Base-by-base conservation (phyloP, 2,113 vertebrate genomes). In the Xiphias gladius region DNA sequence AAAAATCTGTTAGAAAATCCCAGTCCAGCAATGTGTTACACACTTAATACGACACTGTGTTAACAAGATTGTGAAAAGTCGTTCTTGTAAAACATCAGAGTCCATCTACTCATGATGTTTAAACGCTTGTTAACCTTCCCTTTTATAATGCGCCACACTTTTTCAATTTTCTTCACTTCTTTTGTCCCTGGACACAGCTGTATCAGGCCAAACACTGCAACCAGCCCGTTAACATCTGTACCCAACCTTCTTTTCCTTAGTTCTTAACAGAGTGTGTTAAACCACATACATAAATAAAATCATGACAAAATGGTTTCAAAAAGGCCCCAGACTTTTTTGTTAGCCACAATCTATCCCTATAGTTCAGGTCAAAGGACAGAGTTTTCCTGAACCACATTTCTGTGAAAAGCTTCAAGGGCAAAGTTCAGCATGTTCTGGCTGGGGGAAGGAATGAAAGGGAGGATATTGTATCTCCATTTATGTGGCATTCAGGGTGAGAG, bases 391-490 rank as follows among this genome's bases (percentile, higher is more conserved):
- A 91, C 87, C 91, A 82, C 88, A 90, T 90, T 93, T 94, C 86
- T 94, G 89, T 88, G 91, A 93, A 94, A 95, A 91, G 92, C 91
- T 90, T 80, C 20, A 7, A 86, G 93, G 80, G 64, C 92, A 95
- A 87, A 94, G 94, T 94, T 93, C 92, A 94, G 65, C 43, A 13
- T 64, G 68, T 67, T 90, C 55, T 78, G 76, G 70, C 73, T 70
- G 81, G 77, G 92, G 84, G 79, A 63, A 85, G 88, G 92, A 90
- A 91, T 89, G 92, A 95, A 91, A 90, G 92, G 88, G 89, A 86
- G 93, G 93, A 93, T 89, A 94, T 95, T 93, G 94, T 93, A 95
- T 95, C 94, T 95, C 91, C 91, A 95, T 94, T 94, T 92, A 94
- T 93, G 94, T 94, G 92, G 94, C 89, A 91, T 87, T 83, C 43